Evolutionary conservation across 2,888 invertebrate genomes (phyloP), one percentile per base, ranked within the genome.

Genomic region (Tetragonula carbonaria): DNA sequence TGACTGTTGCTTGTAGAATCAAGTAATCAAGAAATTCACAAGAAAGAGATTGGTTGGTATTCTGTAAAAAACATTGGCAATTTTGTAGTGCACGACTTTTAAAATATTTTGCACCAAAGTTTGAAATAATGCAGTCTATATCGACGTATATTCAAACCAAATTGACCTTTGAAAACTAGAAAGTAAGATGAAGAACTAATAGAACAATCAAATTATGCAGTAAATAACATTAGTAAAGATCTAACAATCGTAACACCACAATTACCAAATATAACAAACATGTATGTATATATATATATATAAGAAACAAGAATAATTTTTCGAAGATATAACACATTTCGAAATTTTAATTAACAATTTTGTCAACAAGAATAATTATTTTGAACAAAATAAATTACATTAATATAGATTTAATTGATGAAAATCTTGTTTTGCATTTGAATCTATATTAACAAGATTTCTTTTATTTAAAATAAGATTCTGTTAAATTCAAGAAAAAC

Each of bases 261-360:
- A 74, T 51, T 80, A 77, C 55, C 71, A 62, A 66, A 57, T 75
- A 55, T 74, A 79, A 18, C 51, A 8, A 62, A n/a, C n/a, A 74
- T 38, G 45, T 62, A 14, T 55, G 33, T 23, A 6, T n/a, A n/a
- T n/a, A n/a, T 59, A 62, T 6, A 55, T 68, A 65, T 70, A 45
- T 75, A 65, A n/a, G 2, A 45, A 4, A 33, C 66, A 71, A 71
- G 14, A 23, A 68, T 53, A 75, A 45, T 62, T 55, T 65, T 16
- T 57, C n/a, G 38, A 38, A 28, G 38, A 59, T 51, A 11, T 62
- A n/a, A 5, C n/a, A 28, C 21, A 16, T 33, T n/a, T 23, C 23
- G 72, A 72, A 80, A 62, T 72, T 67, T 45, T 62, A 74, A 66
- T n/a, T 33, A 21, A 28, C 21, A 80, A 80, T 23, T 66, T 75